Base-by-base conservation (phyloP, 2,113 vertebrate genomes). In the Zapus hudsonius region DNA sequence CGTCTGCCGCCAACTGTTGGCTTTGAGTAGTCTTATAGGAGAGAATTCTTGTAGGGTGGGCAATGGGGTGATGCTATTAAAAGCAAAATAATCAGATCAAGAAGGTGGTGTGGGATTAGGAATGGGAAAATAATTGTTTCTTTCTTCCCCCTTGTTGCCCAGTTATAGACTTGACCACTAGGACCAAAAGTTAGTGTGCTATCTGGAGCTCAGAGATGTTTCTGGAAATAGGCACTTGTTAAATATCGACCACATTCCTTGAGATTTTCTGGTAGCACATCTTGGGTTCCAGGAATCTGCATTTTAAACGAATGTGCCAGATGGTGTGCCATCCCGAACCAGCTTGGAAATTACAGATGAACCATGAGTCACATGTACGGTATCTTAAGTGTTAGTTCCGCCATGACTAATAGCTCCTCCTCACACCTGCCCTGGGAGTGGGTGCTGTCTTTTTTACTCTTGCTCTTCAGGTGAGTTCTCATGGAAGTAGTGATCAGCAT, bases 211-310 rank as follows among this genome's bases (percentile, higher is more conserved):
- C n/a, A 44, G 91, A 69, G 70, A 55, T 25, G 1, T 47, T 76
- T 91, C 5, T 2, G 22, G 64, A 74, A 9, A 5, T 19, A 59
- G 55, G 11, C 36, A 36, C 22, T 76, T 82, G 57, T 57, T 89
- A 78, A 69, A 22, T 52, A 52, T n/a, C 7, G 2, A 38, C 3
- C 75, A 40, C 6, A 69, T 67, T 47, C 61, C 74, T 92, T 90
- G 67, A 91, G 80, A 38, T 75, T 87, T 74, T 84, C 7, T 79
- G 42, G 93, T 69, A 72, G 25, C 57, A 69, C 63, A 29, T 66
- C 59, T 82, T 63, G 29, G 38, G 44, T 79, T 89, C 64, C 57
- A 82, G 27, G 93, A 83, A 84, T 92, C 59, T 52, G 52, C 69
- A 63, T 44, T 93, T 83, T 93, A 76, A 85, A 81, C 52, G 61